Conservation (phyloP, 2,888 invertebrate species). For the Drosophila meridionalis region DNA sequence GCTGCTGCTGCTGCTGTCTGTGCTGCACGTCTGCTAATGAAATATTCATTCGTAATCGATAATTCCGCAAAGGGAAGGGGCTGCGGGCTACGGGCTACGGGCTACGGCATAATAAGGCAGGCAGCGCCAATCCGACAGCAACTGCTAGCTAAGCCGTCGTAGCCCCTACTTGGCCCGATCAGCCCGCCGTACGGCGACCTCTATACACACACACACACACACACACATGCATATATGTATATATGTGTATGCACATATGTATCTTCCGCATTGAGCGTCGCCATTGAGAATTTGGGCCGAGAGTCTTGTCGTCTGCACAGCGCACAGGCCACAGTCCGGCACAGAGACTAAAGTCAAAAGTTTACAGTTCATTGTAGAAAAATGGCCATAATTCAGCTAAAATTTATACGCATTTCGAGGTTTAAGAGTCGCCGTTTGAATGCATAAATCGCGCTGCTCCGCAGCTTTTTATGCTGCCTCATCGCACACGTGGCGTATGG, state of each 20-base stretch:
- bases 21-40: slow-evolving; percentile 61
- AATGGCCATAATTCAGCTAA: slow-evolving; percentile 65
- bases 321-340: slow-evolving; percentile 4
- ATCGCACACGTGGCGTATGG: slow-evolving; percentile 33
- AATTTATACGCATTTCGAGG: slow-evolving; percentile 64
- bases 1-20: slow-evolving; percentile 15
- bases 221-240: not conserved
- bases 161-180: not conserved
- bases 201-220: not conserved
- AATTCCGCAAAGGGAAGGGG: slow-evolving; percentile 70
- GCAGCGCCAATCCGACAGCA: slow-evolving; percentile 47
- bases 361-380: slow-evolving; percentile 25
- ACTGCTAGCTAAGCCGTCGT: slow-evolving; percentile 28
- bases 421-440: slow-evolving; percentile 21
- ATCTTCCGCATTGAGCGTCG: slow-evolving; percentile 67
- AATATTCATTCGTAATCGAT: slow-evolving; percentile 80
- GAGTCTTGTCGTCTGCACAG: slow-evolving; percentile 68
- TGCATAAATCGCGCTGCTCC: slow-evolving; percentile 50
- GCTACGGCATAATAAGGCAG: slow-evolving; percentile 71
- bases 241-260: not conserved
- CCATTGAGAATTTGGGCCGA: slow-evolving; percentile 71
- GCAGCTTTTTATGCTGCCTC: slow-evolving; percentile 42
- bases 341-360: not conserved
- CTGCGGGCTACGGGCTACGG: not conserved
- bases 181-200: slow-evolving; percentile 8